A percentile compares a stretch with the other conserved stretches of the same genome.
phyloP scores from a whole-genome alignment of 2,113 vertebrate species.

The Paramormyrops kingsleyae region DNA sequence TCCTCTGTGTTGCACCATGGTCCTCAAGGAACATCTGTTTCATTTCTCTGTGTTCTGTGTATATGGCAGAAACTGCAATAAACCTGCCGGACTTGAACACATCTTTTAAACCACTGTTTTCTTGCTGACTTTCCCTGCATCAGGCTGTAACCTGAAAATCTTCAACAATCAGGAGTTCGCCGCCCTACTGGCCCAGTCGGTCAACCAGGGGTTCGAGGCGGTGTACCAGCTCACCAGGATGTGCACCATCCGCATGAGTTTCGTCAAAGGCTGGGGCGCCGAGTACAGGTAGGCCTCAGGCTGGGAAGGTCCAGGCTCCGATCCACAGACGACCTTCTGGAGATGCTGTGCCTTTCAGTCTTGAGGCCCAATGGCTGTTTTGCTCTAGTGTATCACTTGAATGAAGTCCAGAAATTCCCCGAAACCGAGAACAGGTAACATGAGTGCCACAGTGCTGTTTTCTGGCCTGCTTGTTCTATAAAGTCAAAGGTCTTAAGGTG shows the following conservation, averaged over 20 bases:
- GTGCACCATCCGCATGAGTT: constrained; percentile 99
- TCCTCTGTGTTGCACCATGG: background rate
- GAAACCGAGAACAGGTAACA: background rate
- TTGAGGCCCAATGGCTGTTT: background rate
- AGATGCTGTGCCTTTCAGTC: background rate
- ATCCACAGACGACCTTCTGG: background rate
- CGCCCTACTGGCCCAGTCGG: constrained; percentile 88
- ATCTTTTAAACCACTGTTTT: background rate
- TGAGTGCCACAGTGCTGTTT: background rate
- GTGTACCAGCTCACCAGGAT: constrained; percentile 97
- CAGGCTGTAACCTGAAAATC: constrained; percentile 98
- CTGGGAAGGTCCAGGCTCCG: background rate
- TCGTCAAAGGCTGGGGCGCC: constrained; percentile 96
- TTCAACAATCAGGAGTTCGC: constrained; percentile 99
- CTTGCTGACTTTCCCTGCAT: background rate
- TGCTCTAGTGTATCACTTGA: background rate
- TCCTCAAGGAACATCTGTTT: background rate
- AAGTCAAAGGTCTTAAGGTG: background rate
- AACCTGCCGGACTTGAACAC: background rate
- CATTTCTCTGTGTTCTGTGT: background rate
- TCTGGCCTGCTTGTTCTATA: background rate
- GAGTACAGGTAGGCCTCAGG: constrained; percentile 81
- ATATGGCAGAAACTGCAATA: background rate
- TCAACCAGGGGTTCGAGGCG: constrained; percentile 96
- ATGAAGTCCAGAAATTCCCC: background rate